Evolutionary conservation across 1,140 invertebrate species (phyloP).

Genomic region (Ips nitidus): DNA sequence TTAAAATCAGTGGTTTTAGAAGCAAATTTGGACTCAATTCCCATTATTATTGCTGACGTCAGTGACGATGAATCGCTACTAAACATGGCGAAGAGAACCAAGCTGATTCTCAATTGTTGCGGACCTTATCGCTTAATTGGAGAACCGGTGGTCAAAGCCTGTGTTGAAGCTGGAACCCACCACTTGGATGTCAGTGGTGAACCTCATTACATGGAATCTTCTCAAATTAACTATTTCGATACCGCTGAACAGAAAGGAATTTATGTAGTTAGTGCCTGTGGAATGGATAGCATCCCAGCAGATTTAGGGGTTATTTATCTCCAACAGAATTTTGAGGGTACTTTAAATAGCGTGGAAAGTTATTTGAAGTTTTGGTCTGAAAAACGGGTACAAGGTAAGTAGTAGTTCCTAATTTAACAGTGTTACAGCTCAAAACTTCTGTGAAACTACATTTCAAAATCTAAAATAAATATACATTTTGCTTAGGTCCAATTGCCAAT

Average conservation of each 20-base stretch:
- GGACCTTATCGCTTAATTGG: slow-evolving; percentile 90
- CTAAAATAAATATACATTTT: slow-evolving; percentile 17
- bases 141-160: slow-evolving; percentile 88
- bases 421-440: neutral
- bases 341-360: slow-evolving; percentile 75
- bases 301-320: slow-evolving; percentile 81
- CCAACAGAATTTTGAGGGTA: slow-evolving; percentile 72
- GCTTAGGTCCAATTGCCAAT: slow-evolving; percentile 57
- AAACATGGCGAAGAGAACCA: slow-evolving; percentile 73
- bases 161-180: slow-evolving; percentile 77
- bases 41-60: slow-evolving; percentile 77
- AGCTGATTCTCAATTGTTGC: slow-evolving; percentile 82
- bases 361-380: slow-evolving; percentile 59
- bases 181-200: slow-evolving; percentile 93
- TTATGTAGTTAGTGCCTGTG: slow-evolving; percentile 87
- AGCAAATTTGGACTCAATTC: slow-evolving; percentile 61
- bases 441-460: slow-evolving; percentile 7
- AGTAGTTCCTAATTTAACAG: neutral
- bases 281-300: slow-evolving; percentile 85
- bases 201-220: slow-evolving; percentile 81
- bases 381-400: slow-evolving; percentile 27
- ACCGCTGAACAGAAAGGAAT: slow-evolving; percentile 74
- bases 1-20: slow-evolving; percentile 50
- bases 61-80: slow-evolving; percentile 69
- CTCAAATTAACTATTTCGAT: slow-evolving; percentile 79